Base-by-base conservation (phyloP, 2,113 vertebrate genomes). In the Xerus inauris region DNA sequence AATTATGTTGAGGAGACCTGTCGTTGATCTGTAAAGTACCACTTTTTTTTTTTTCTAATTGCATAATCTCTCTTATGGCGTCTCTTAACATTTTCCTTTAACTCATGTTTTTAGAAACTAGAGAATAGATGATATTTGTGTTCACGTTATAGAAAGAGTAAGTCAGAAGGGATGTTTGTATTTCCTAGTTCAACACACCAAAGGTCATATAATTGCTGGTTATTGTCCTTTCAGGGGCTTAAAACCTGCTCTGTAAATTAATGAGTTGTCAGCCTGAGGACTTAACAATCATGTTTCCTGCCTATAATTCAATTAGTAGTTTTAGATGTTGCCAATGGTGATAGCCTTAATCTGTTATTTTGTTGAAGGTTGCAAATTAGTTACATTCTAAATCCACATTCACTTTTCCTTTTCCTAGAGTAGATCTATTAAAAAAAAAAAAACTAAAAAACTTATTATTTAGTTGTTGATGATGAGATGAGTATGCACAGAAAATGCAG, bases 61-160 rank as follows among this genome's bases (percentile, higher is more conserved):
- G 8, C 3, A 13, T 28, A 6, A 12, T 4, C 6, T 59, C 6
- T 80, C 19, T 45, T 22, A 62, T 85, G 6, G 14, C 57, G 6
- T 42, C 40, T 69, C 79, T 87, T 54, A 84, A 59, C 20, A 40
- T 67, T 54, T 89, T 94, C 10, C 51, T 94, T 45, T 32, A n/a
- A 90, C 3, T 80, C 13, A 51, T 72, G 8, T 19, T 90, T 95
- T 90, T n/a, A 96, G 77, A 88, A 57, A 79, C 22, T 38, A 71
- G 47, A 30, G 19, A 75, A 9, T 26, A 54, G 54, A 67, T 84
- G 13, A 86, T 40, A 51, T 42, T 69, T 30, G 30, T 19, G 19
- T 80, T 87, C 8, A 71, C 42, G 40, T 19, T 51, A 4, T 81
- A 10, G 47, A 22, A 65, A 47, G 17, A 91, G 64, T 17, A 84